phyloP scores from a whole-genome alignment of 2,797 vertebrate genomes.

The Schizopygopsis malacanthus region DNA sequence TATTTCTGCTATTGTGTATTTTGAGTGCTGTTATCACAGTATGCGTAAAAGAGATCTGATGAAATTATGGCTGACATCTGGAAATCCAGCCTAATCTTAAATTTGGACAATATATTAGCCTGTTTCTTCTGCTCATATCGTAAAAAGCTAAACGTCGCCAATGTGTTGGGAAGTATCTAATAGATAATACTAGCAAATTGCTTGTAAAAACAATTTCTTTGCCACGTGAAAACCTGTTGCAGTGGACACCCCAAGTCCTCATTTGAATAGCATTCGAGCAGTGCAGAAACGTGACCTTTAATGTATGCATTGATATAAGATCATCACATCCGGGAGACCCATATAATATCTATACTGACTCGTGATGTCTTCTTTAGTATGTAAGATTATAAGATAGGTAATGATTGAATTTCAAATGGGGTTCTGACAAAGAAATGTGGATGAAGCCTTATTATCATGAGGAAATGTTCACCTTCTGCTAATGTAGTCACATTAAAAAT shows the following conservation, averaged over 20 bases:
- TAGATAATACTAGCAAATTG: background rate
- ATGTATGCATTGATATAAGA: background rate
- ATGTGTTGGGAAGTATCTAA: background rate
- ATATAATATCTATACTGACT: background rate
- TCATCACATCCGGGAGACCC: background rate
- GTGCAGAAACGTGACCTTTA: background rate
- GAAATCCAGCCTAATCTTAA: background rate
- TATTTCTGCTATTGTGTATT: background rate
- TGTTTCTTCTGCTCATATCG: background rate
- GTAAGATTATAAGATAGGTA: background rate
- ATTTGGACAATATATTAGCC: background rate
- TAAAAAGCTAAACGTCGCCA: background rate
- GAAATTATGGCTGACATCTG: background rate
- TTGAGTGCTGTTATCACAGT: background rate
- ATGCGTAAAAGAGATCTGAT: background rate
- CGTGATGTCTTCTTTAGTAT: background rate
- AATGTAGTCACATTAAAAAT: background rate
- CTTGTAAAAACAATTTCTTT: background rate
- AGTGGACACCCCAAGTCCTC: background rate
- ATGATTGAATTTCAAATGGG: background rate
- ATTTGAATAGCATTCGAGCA: background rate
- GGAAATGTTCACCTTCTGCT: background rate
- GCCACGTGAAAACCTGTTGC: conserved; percentile 44
- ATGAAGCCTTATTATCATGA: background rate
- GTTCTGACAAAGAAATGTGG: background rate